Conservation (phyloP, 2,113 vertebrate species). For the Desmodus rotundus region DNA sequence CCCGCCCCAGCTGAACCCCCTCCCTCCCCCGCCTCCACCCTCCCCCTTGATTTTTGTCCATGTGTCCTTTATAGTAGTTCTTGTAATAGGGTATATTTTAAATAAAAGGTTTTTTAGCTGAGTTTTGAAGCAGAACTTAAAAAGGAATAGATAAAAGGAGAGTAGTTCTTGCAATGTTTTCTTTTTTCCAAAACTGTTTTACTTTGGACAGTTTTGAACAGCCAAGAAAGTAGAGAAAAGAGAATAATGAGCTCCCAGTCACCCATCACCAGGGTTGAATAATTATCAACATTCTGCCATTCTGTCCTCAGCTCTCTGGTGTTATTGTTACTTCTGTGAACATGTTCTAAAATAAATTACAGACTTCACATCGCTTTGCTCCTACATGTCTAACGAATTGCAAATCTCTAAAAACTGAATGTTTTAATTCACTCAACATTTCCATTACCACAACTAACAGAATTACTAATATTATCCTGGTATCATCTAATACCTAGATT, state of each 20-base stretch:
- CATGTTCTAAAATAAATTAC: not conserved
- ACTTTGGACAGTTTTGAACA: not conserved
- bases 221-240: not conserved
- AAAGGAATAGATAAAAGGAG: not conserved
- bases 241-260: not conserved
- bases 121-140: not conserved
- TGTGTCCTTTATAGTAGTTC: too few relatives aligned
- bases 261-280: not conserved
- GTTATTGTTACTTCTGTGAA: not conserved
- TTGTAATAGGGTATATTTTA: not conserved
- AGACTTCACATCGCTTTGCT: not conserved
- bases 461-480: not conserved
- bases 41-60: too few relatives aligned
- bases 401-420: not conserved
- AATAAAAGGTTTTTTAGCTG: not conserved
- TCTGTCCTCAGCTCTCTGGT: not conserved
- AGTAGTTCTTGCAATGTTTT: not conserved
- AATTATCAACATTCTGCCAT: not conserved
- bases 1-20: too few relatives aligned
- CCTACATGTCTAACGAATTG: not conserved
- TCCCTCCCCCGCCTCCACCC: too few relatives aligned
- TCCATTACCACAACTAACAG: not conserved
- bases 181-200: not conserved
- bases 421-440: not conserved
- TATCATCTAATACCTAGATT: not conserved